These are phyloP conservation scores for Gobiocypris rarus DNA, from an alignment of 2,113 vertebrate species.

Conservation along the genomic window DNA sequence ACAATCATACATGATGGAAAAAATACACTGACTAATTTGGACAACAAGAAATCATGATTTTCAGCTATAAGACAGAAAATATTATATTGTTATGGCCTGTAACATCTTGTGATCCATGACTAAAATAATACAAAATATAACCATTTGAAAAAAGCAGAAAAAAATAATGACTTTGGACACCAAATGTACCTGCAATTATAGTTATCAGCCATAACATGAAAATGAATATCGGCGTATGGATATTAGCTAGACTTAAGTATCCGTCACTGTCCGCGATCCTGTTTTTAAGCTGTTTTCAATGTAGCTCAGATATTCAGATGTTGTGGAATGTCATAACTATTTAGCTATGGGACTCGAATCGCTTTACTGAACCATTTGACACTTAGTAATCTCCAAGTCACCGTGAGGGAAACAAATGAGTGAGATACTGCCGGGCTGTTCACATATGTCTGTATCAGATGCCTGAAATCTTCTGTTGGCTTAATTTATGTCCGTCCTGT, in stretches of 20 bases:
- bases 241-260: not conserved
- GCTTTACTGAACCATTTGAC: slow-evolving; percentile 7
- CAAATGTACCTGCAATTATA: too few relatives aligned
- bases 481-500: slow-evolving; percentile 22
- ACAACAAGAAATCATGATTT: too few relatives aligned
- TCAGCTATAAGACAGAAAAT: too few relatives aligned
- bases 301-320: not conserved
- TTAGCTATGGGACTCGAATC: not conserved
- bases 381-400: not conserved
- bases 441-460: not conserved
- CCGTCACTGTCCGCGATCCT: not conserved
- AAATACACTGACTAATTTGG: too few relatives aligned
- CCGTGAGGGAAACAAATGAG: not conserved
- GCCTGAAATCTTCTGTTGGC: not conserved
- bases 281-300: not conserved
- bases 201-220: not conserved
- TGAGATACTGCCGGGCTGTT: not conserved
- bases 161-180: too few relatives aligned
- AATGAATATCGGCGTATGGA: not conserved
- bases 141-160: too few relatives aligned
- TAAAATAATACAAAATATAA: too few relatives aligned
- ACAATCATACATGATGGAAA: too few relatives aligned
- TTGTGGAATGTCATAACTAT: not conserved
- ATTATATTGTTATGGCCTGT: too few relatives aligned
- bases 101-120: too few relatives aligned